Evolutionary conservation across 2,113 vertebrate species (phyloP).

Genomic region (Mohoua ochrocephala): DNA sequence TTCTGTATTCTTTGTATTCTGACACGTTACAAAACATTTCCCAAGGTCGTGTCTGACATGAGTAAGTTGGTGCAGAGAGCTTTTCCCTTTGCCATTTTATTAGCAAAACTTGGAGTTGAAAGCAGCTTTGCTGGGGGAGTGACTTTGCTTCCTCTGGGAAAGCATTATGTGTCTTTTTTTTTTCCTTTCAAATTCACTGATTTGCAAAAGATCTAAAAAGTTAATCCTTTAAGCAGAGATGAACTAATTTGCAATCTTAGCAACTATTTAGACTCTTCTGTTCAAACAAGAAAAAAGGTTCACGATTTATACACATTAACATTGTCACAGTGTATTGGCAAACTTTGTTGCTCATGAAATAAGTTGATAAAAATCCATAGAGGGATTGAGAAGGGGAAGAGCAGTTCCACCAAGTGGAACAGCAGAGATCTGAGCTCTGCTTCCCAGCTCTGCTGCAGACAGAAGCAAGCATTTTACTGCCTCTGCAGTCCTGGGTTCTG

Average conservation of each 20-base stretch:
- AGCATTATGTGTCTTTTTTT: background rate
- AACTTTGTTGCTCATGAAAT: background rate
- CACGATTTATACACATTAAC: background rate
- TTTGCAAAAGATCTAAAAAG: slow-evolving; percentile 22
- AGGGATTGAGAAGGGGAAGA: background rate
- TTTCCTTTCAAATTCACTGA: background rate
- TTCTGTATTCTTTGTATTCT: background rate
- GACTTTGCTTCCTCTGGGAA: background rate
- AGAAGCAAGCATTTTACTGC: accelerated
- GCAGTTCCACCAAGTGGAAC: background rate
- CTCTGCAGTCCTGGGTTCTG: background rate
- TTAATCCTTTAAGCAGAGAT: slow-evolving; percentile 8
- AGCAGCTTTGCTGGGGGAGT: background rate
- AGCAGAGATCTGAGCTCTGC: background rate
- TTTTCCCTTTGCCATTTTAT: background rate
- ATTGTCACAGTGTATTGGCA: background rate
- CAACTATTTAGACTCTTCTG: background rate
- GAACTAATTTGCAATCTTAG: slow-evolving; percentile 39
- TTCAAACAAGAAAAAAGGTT: background rate
- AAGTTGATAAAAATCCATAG: background rate
- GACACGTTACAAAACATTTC: background rate
- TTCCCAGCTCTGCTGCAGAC: accelerated
- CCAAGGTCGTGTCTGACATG: background rate
- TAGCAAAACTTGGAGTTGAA: slow-evolving; percentile 3
- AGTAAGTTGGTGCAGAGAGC: background rate